phyloP scores from a whole-genome alignment of 2,113 vertebrate genomes.

The Tinamus guttatus region DNA sequence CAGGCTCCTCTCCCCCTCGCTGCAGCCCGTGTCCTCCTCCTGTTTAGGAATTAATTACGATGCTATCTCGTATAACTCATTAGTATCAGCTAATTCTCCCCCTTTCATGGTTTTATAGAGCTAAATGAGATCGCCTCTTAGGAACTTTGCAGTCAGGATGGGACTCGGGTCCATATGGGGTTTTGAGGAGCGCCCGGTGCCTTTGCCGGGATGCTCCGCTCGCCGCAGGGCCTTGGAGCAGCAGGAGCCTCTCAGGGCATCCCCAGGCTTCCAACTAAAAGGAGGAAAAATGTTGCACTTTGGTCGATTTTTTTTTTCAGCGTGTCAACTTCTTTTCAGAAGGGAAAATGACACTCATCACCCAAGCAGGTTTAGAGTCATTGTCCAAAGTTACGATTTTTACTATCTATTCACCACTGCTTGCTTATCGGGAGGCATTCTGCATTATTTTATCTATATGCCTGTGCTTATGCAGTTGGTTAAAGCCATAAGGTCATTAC shows the following conservation, averaged over 20 bases:
- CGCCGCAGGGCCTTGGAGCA: no score
- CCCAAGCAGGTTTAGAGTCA: not conserved
- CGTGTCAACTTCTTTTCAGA: not conserved
- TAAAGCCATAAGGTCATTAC: not conserved
- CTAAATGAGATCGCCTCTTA: conserved; percentile 77
- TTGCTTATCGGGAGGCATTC: not conserved
- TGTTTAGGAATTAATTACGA: conserved; percentile 80
- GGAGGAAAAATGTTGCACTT: not conserved
- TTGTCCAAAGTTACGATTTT: not conserved
- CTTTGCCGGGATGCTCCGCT: no score
- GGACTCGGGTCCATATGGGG: conserved; percentile 54
- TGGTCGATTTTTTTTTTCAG: not conserved
- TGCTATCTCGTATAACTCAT: conserved; percentile 75
- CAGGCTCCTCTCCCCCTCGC: not conserved
- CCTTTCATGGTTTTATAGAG: conserved; percentile 78
- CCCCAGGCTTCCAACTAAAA: not conserved
- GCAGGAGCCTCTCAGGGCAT: no score
- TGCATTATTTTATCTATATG: not conserved
- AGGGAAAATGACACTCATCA: conserved; percentile 2
- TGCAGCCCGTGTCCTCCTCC: conserved; percentile 73
- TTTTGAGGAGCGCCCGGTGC: not conserved
- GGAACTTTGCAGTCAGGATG: conserved; percentile 66
- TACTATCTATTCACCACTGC: not conserved
- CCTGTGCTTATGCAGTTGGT: not conserved
- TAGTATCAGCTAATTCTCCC: conserved; percentile 79